Evolutionary conservation across 2,888 invertebrate species (phyloP), one percentile per base, ranked within the genome.

Genomic region (Caenorhabditis afra): DNA sequence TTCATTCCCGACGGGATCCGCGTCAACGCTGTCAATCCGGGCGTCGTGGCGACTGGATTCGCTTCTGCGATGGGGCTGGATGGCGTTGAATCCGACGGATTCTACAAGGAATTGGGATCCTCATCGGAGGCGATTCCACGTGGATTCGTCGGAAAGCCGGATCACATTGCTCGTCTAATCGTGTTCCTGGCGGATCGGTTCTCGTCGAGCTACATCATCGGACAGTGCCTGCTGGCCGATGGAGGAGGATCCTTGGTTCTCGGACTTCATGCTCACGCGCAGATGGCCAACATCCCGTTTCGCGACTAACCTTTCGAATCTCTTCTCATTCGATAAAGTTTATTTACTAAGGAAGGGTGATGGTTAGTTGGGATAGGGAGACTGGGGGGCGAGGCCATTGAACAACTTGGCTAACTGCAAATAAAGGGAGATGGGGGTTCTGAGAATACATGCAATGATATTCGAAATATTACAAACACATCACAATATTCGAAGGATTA

Each of bases 361-460:
- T 44, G 55, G 70, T 70, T 70, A 70, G 70, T 70, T n/a, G 16
- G 52, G 8, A n/a, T n/a, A 29, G 29, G 29, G 50, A 35, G 16
- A 12, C 14, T 1, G 12, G 16, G 41, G 57, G 29, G 29, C 29
- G 29, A 37, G 41, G 41, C 41, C 18, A 37, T 16, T 20, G 39
- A 14, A 16, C 3, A 52, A n/a, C 29, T 29, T 29, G 29, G 29
- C 29, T 29, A 29, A 29, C 29, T 29, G 29, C 29, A 7, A 29
- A 29, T 29, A 29, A 29, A 29, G 29, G 29, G 29, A 7, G 29
- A 29, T 22, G 37, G 41, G 53, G 10, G 37, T 37, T 14, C 22
- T 47, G 23, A 49, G 62, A 71, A 64, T 71, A 64, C 73, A 64
- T 73, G 73, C 73, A 73, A 73, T 65, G 64, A 73, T 71, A 71